These are phyloP conservation scores for Plodia interpunctella DNA, from an alignment of 1,140 invertebrate species.

Conservation along the genomic window DNA sequence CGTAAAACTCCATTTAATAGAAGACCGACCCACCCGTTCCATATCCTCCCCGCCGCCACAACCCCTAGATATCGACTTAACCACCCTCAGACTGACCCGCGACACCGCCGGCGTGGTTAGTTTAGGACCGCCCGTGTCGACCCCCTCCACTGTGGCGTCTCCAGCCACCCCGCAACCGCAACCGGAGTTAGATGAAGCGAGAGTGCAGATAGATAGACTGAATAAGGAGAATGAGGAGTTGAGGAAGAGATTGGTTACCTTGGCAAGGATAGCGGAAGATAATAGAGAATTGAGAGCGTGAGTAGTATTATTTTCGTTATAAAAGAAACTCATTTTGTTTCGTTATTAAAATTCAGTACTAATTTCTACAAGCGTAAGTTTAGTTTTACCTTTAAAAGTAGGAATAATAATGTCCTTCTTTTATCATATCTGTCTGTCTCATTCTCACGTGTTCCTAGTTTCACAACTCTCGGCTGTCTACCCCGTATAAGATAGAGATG, in stretches of 20 bases:
- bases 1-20: slow-evolving; percentile 81
- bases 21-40: slow-evolving; percentile 88
- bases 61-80: slow-evolving; percentile 87
- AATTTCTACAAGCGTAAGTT: too few relatives aligned
- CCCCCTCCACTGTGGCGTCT: slow-evolving; percentile 34
- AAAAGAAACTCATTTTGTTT: too few relatives aligned
- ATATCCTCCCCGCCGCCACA: slow-evolving; percentile 89
- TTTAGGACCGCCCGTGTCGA: slow-evolving; percentile 79
- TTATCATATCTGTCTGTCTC: too few relatives aligned
- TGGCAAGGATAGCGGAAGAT: slow-evolving; percentile 61
- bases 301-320: too few relatives aligned
- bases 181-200: slow-evolving; percentile 43
- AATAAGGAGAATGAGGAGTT: slow-evolving; percentile 63
- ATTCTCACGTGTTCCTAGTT: too few relatives aligned
- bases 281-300: slow-evolving; percentile 66
- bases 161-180: slow-evolving; percentile 48
- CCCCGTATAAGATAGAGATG: too few relatives aligned
- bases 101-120: slow-evolving; percentile 84
- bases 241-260: slow-evolving; percentile 46
- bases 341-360: too few relatives aligned
- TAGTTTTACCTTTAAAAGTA: too few relatives aligned
- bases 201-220: slow-evolving; percentile 47
- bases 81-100: slow-evolving; percentile 82
- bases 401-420: too few relatives aligned
- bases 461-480: too few relatives aligned